These are phyloP conservation scores for Eupithecia tripunctaria DNA, from an alignment of 2,888 invertebrate genomes.

Conservation along the genomic window DNA sequence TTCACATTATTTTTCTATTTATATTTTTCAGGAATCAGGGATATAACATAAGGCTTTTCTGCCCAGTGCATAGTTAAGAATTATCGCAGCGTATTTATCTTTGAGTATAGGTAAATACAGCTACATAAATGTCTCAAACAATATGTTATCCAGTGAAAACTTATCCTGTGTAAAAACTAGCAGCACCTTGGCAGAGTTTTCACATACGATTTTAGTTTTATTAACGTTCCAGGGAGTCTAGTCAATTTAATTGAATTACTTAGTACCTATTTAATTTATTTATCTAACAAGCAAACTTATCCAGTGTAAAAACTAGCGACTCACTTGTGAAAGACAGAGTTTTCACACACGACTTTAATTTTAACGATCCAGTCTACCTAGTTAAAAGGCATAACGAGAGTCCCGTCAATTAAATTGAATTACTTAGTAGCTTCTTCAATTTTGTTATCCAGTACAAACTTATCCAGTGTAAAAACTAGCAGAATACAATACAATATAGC, in stretches of 20 bases:
- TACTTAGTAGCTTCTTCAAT: too few relatives aligned
- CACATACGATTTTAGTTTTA: too few relatives aligned
- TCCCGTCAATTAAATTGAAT: conserved; percentile 1
- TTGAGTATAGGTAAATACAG: background rate
- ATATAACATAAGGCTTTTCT: too few relatives aligned
- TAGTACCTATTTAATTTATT: background rate
- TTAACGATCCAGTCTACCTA: background rate
- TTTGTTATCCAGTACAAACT: background rate
- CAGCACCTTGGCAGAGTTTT: too few relatives aligned
- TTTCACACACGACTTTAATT: background rate
- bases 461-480: background rate
- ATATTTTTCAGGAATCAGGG: background rate
- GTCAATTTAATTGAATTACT: too few relatives aligned
- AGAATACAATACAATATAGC: too few relatives aligned
- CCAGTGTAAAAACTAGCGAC: background rate
- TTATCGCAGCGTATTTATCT: background rate
- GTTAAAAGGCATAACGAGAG: background rate
- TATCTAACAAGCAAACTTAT: background rate
- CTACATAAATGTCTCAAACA: background rate
- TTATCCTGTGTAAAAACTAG: background rate
- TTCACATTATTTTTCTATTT: background rate
- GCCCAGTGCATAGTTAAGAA: too few relatives aligned
- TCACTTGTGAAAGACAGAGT: background rate
- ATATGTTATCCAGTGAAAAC: background rate
- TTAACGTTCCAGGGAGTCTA: too few relatives aligned